Evolutionary conservation across 2,888 invertebrate genomes (phyloP).

Genomic region (Eueremaeus valkanovi): DNA sequence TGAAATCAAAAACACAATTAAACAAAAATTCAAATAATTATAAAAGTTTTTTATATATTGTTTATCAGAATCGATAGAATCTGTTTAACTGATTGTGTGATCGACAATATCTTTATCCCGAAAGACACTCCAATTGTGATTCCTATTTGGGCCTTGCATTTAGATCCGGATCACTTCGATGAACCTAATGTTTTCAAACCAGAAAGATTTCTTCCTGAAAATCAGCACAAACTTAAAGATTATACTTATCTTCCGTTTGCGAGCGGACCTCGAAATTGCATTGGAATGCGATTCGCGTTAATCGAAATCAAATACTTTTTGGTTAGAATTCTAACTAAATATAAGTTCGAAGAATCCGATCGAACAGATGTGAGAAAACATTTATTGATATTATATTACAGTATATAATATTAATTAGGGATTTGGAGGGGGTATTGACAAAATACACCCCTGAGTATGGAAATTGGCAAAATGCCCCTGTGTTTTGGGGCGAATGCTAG

Average conservation of each 20-base stretch:
- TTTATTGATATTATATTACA: no score
- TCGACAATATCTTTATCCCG: slow-evolving; percentile 25
- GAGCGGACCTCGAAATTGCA: slow-evolving; percentile 36
- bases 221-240: not conserved
- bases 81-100: not conserved
- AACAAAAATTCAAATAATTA: no score
- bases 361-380: not conserved
- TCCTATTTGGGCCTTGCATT: slow-evolving; percentile 29
- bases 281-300: slow-evolving; percentile 28
- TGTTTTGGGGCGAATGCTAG: no score
- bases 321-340: slow-evolving; percentile 2
- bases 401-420: no score
- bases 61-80: not conserved
- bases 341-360: not conserved
- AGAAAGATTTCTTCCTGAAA: slow-evolving; percentile 11
- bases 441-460: no score
- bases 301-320: slow-evolving; percentile 34
- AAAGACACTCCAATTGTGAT: slow-evolving; percentile 34
- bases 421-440: no score
- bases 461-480: no score
- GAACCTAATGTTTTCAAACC: slow-evolving; percentile 32
- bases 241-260: slow-evolving; percentile 36
- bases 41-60: not conserved
- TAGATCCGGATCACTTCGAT: slow-evolving; percentile 9
- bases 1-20: not conserved